phyloP scores from a whole-genome alignment of 2,888 invertebrate genomes.

The Lucinisca nassula region DNA sequence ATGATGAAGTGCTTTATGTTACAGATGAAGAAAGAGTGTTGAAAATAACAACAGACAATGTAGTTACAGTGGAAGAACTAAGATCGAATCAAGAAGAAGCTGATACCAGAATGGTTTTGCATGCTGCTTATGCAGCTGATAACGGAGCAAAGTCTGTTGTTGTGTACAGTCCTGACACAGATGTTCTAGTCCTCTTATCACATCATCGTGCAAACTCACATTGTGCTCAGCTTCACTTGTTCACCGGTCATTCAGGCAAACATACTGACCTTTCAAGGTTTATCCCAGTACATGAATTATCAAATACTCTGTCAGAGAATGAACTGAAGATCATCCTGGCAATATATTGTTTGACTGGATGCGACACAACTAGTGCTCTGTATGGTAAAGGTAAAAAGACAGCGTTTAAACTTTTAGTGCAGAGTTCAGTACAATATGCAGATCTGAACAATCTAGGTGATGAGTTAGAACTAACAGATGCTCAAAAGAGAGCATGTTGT shows the following conservation, averaged over 20 bases:
- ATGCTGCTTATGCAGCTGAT: constrained; percentile 15
- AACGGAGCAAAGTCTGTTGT: constrained; percentile 12
- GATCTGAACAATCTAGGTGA: neutral
- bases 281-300: constrained; percentile 25
- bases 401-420: constrained; percentile 24
- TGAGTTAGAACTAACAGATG: neutral
- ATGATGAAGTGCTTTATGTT: neutral
- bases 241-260: neutral
- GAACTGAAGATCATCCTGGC: neutral
- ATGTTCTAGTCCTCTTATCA: constrained; percentile 39
- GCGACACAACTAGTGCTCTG: constrained; percentile 32
- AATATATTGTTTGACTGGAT: constrained; percentile 31
- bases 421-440: neutral
- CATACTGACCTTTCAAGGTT: constrained; percentile 17
- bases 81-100: constrained; percentile 38
- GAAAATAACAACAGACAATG: neutral
- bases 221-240: neutral
- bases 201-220: constrained; percentile 4
- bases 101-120: constrained; percentile 32
- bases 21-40: neutral
- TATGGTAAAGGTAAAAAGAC: constrained; percentile 35
- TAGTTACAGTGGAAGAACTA: neutral
- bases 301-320: neutral
- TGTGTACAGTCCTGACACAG: constrained; percentile 37
- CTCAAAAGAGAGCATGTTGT: constrained; percentile 8